Conservation (phyloP, 2,888 invertebrate genomes). For the Pyrgus malvae region DNA sequence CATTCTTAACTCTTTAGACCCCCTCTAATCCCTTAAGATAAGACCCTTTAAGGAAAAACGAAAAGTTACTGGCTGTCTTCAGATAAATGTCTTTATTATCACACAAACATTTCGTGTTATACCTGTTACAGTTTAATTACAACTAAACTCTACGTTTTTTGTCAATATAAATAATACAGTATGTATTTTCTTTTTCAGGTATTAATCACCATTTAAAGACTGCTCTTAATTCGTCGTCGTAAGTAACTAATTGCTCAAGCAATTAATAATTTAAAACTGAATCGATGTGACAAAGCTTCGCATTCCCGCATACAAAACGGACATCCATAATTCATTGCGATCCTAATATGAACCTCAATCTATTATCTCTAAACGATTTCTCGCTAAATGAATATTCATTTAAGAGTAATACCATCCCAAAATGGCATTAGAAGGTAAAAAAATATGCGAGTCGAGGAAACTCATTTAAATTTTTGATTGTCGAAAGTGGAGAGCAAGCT, state of each 20-base stretch:
- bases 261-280: slow-evolving; percentile 33
- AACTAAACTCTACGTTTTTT: too few species aligned
- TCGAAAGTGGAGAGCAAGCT: slow-evolving; percentile 54
- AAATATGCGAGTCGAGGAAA: slow-evolving; percentile 65
- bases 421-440: slow-evolving; percentile 67
- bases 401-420: slow-evolving; percentile 72
- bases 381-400: slow-evolving; percentile 79
- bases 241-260: slow-evolving; percentile 31
- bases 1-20: too few species aligned
- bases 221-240: slow-evolving; percentile 2
- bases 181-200: slow-evolving; percentile 39
- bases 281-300: slow-evolving; percentile 41
- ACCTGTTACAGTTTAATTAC: too few species aligned
- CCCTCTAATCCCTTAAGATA: too few species aligned
- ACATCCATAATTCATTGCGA: slow-evolving; percentile 67
- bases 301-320: slow-evolving; percentile 61
- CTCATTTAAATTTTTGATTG: slow-evolving; percentile 79
- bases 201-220: slow-evolving; percentile 28
- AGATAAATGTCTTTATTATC: too few species aligned
- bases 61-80: too few species aligned
- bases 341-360: slow-evolving; percentile 74
- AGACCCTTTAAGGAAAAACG: too few species aligned
- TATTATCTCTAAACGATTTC: slow-evolving; percentile 80
- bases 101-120: too few species aligned
- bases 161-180: too few species aligned